Evolutionary conservation across 1,140 invertebrate species (phyloP).

Genomic region (Parasteatoda tepidariorum): DNA sequence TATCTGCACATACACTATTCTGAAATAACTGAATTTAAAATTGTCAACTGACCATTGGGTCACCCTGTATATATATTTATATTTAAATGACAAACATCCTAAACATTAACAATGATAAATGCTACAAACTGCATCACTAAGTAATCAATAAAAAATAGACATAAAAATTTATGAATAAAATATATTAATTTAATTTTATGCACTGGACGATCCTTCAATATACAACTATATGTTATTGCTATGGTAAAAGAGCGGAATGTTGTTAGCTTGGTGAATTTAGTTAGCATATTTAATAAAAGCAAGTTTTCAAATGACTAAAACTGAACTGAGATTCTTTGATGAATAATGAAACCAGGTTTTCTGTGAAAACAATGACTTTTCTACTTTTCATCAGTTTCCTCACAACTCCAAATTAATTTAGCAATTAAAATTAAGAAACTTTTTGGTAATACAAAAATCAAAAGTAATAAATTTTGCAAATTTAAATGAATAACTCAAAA

Average conservation of each 20-base stretch:
- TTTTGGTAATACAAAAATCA: neutral
- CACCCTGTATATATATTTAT: neutral
- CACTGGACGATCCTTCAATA: neutral
- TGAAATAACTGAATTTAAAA: too few relatives aligned
- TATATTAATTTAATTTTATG: neutral
- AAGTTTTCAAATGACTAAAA: neutral
- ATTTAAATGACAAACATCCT: neutral
- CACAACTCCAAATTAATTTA: neutral
- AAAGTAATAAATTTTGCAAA: neutral
- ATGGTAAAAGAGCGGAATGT: neutral
- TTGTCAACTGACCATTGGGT: too few relatives aligned
- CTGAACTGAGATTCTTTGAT: neutral
- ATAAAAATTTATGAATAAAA: constrained; percentile 13
- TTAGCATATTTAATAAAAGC: too few relatives aligned
- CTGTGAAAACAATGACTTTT: too few relatives aligned
- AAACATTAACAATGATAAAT: constrained; percentile 21
- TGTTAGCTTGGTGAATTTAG: neutral
- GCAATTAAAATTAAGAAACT: neutral
- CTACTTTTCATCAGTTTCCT: neutral
- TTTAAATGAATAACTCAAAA: too few relatives aligned
- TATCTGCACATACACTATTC: too few relatives aligned
- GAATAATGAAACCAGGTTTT: too few relatives aligned
- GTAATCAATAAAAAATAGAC: constrained; percentile 20
- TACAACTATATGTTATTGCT: neutral
- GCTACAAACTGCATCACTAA: neutral